A percentile compares a stretch with the other conserved stretches of the same genome.
Evolutionary conservation across 1,140 invertebrate genomes (phyloP).

Genomic region (Plectus sambesii): DNA sequence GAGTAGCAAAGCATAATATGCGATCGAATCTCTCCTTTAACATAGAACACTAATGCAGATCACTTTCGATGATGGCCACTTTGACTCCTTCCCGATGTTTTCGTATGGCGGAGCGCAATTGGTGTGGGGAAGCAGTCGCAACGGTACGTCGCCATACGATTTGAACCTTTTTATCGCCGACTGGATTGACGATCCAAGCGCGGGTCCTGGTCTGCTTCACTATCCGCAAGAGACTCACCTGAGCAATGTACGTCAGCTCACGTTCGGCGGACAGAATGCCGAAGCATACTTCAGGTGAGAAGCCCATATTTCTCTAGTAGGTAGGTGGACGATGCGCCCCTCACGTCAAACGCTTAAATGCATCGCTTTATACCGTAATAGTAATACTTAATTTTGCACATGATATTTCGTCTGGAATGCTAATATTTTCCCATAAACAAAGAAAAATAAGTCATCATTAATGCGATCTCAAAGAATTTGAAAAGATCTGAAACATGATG

Average conservation of each 20-base stretch:
- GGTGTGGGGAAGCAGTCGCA: constrained; percentile 27
- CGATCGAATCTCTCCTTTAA: neutral
- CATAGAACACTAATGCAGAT: constrained; percentile 11
- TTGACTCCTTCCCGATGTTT: constrained; percentile 32
- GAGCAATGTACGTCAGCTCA: constrained; percentile 21
- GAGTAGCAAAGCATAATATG: neutral
- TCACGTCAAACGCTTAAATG: no score
- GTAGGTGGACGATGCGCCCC: no score
- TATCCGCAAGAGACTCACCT: constrained; percentile 17
- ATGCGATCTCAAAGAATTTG: no score
- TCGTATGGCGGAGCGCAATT: constrained; percentile 25
- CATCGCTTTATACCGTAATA: no score
- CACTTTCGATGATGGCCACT: constrained; percentile 23
- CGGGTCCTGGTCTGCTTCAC: no score
- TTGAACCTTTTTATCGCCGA: constrained; percentile 32
- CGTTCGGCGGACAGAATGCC: constrained; percentile 28
- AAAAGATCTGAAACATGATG: no score
- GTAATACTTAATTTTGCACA: no score
- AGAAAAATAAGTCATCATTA: no score
- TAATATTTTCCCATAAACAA: no score
- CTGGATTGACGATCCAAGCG: constrained; percentile 18
- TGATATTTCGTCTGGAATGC: no score
- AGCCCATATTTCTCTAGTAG: no score
- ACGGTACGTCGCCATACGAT: constrained; percentile 16
- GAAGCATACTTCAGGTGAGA: constrained; percentile 25